These are phyloP conservation scores for Latrodectus geometricus DNA, from an alignment of 1,140 invertebrate genomes.

Conservation along the genomic window DNA sequence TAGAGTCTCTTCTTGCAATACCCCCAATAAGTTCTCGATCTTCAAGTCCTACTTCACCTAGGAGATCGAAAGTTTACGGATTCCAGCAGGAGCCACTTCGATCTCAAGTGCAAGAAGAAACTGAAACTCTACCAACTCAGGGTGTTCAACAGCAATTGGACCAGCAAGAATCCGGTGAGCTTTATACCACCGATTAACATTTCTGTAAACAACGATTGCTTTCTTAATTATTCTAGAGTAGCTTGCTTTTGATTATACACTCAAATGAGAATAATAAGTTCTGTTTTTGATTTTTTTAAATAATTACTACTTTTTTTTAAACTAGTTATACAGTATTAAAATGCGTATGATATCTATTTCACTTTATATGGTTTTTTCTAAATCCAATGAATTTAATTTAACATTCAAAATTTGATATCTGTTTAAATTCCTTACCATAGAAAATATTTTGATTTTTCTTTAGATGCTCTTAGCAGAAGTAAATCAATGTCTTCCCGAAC, in stretches of 20 bases:
- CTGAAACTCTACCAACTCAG: not conserved
- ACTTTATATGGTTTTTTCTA: too few relatives aligned
- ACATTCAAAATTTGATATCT: too few relatives aligned
- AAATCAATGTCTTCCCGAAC: not conserved
- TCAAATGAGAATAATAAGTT: too few relatives aligned
- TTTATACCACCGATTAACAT: not conserved
- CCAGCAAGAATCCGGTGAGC: slow-evolving; percentile 9
- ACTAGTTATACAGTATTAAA: too few relatives aligned
- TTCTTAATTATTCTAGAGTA: too few relatives aligned
- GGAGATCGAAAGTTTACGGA: slow-evolving; percentile 64
- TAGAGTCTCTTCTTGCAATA: slow-evolving; percentile 88
- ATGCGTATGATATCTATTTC: too few relatives aligned
- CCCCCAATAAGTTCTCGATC: slow-evolving; percentile 79
- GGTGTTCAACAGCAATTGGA: not conserved
- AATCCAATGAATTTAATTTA: too few relatives aligned
- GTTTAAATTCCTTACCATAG: too few relatives aligned
- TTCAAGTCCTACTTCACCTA: slow-evolving; percentile 75
- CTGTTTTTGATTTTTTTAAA: too few relatives aligned
- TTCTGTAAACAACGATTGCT: not conserved
- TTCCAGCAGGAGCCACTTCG: slow-evolving; percentile 52
- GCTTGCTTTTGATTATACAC: too few relatives aligned
- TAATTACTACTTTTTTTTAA: too few relatives aligned
- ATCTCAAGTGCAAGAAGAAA: not conserved
- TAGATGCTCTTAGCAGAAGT: not conserved
- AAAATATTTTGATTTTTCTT: not conserved